phyloP scores from a whole-genome alignment of 2,797 vertebrate genomes.

The Rhincodon typus region DNA sequence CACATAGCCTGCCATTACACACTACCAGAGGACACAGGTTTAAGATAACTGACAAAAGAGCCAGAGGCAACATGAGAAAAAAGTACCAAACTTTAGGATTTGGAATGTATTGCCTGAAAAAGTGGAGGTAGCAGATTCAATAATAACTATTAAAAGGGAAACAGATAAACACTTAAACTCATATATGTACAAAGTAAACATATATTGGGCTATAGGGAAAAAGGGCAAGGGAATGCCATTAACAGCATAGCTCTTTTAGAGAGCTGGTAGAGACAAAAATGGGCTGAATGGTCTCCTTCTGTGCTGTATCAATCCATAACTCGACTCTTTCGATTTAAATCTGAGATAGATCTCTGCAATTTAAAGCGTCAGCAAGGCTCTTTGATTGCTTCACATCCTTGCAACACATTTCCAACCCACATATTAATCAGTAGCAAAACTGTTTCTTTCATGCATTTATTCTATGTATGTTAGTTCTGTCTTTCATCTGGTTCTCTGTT shows the following conservation, averaged over 20 bases:
- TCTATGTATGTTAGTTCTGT: background rate
- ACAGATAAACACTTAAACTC: background rate
- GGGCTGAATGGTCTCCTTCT: background rate
- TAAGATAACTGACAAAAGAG: background rate
- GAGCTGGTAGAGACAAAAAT: background rate
- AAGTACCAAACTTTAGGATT: background rate
- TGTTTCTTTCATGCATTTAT: background rate
- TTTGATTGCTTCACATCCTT: background rate
- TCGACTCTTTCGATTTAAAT: background rate
- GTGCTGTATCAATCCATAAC: background rate
- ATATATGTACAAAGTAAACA: background rate
- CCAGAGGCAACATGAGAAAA: background rate
- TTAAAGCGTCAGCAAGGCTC: background rate
- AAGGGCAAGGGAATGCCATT: background rate
- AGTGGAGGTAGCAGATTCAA: background rate
- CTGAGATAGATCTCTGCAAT: background rate
- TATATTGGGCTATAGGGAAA: background rate
- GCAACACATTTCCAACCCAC: background rate
- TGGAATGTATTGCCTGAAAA: background rate
- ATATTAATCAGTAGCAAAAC: background rate
- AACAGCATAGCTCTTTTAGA: background rate
- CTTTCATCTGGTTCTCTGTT: background rate
- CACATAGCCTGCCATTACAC: too few relatives aligned
- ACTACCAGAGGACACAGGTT: background rate
- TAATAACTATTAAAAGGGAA: background rate